phyloP scores from a whole-genome alignment of 2,888 invertebrate species.

The Heliconius erato region DNA sequence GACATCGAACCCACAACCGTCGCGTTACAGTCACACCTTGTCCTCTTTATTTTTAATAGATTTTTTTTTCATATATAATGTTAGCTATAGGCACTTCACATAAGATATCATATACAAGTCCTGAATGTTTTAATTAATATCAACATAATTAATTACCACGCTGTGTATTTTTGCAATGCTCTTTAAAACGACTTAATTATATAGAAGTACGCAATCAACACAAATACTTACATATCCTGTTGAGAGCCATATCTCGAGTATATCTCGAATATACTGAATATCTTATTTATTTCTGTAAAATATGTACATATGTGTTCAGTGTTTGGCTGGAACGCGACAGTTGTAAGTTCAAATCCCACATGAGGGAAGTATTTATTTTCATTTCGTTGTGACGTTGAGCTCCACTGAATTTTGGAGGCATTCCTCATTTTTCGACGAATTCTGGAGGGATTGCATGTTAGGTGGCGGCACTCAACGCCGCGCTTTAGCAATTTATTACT shows the following conservation, averaged over 20 bases:
- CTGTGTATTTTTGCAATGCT: not conserved
- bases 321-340: not conserved
- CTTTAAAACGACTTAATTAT: not conserved
- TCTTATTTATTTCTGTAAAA: not conserved
- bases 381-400: too few relatives aligned
- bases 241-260: not conserved
- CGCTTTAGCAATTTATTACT: too few relatives aligned
- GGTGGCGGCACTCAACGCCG: too few relatives aligned
- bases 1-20: too few relatives aligned
- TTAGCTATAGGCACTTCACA: not conserved
- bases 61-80: not conserved
- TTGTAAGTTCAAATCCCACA: not conserved
- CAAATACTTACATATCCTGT: constrained; percentile 7
- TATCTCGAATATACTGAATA: constrained; percentile 1
- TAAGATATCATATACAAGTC: not conserved
- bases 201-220: not conserved
- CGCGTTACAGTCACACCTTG: too few relatives aligned
- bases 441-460: too few relatives aligned
- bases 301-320: not conserved
- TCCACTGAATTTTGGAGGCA: too few relatives aligned
- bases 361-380: not conserved
- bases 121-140: not conserved
- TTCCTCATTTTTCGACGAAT: too few relatives aligned
- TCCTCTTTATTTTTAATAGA: too few relatives aligned
- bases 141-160: not conserved